Evolutionary conservation across 2,888 invertebrate species (phyloP), one percentile per base, ranked within the genome.

Genomic region (Caradrina clavipalpis): DNA sequence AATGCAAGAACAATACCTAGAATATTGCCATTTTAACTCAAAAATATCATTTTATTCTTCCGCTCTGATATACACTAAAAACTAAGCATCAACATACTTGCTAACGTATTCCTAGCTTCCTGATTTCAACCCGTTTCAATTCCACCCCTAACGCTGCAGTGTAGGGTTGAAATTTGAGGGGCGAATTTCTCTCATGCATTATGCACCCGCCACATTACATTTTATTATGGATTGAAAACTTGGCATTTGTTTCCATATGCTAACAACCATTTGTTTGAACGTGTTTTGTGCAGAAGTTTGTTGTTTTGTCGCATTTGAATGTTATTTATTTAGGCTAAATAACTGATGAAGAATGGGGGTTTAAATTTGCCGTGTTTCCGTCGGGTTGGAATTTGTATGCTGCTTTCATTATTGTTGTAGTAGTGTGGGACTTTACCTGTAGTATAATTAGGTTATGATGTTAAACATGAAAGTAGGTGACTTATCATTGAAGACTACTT

Each of bases 141-240:
- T 63, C 77, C 55, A 77, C 71, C 81, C 62, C 56, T 50, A 77
- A 56, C 19, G 2, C 47, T 50, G 2, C 0, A 2, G 10, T 4
- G 15, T 51, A 63, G 42, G 42, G 62, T 11, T 66, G 53, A 65
- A 71, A 51, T 17, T 80, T 8, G 31, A 3, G 15, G 21, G 21
- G 15, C 19, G 15, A 60, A 17, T 17, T 50, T 50, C 11, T 3
- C 55, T 77, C 67, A 81, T 81, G 68, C 50, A 73, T 78, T 47
- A 78, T 81, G 78, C 67, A 73, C 58, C 59, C 21, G 21, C 15
- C 35, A 72, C 73, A 78, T 81, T 45, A 68, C 64, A 65, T 81
- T 81, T 78, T 78, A 78, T 77, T 71, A 64, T 65, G 58, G 45
- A 78, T 80, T 73, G 74, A 81, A 80, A 78, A 78, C 74, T 74